Evolutionary conservation across 2,797 vertebrate species (phyloP), one percentile per base, ranked within the genome.

Genomic region (Masticophis lateralis): DNA sequence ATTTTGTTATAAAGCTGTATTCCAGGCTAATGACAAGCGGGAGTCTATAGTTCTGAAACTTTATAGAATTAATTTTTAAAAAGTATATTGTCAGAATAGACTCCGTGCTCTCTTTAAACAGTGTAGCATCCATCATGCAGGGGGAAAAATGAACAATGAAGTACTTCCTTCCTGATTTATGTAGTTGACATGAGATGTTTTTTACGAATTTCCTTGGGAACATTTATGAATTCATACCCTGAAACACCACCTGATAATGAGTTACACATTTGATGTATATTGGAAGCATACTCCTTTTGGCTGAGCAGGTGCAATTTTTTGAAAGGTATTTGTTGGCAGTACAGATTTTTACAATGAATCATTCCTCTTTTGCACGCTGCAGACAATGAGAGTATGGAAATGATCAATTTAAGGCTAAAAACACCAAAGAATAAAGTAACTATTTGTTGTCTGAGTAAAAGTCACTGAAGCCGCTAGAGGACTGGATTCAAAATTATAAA

Each of bases 121-220:
- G 3, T 88, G 10, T 66, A 83, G 59, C 56, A 94, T 90, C 92
- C 90, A 92, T 94, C 22, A 89, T 92, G 13, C 5, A 86, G 11
- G 20, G 22, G 5, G 5, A 28, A 37, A 8, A 0, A 0, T 20
- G 51, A 63, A 91, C 90, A 55, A 2, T 0, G 92, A 94, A 13
- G 18, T 55, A 87, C 51, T 25, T 95, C 93, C 93, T 92, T 95
- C 32, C 13, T 96, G 92, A 97, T 97, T 96, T 96, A 96, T 93
- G 92, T 13, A 18, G 91, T 93, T 87, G 90, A 94, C 97, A 96
- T 5, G 87, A 96, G 97, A 93, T 97, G 94, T 96, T 97, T 96
- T 96, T 94, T 97, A 94, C 95, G 96, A 92, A 97, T 97, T 97
- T 97, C 96, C 97, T 97, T 91, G 89, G 94, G 94, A 94, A 94